Base-by-base conservation (phyloP, 1,140 invertebrate species). In the Matsumurasca onukii region DNA sequence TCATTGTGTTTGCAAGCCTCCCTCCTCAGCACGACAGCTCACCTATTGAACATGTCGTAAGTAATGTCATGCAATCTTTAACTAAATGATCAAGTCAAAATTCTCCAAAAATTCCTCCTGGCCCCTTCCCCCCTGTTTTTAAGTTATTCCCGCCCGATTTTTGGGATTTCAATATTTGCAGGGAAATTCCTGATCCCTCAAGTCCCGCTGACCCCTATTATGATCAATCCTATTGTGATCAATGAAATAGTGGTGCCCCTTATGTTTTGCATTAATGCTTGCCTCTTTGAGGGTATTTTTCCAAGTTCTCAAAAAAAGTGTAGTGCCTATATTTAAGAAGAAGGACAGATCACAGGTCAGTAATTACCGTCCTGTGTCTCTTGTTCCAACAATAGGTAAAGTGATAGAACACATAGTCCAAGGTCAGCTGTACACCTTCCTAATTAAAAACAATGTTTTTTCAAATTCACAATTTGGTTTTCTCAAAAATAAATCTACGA, bases 1-100 rank as follows among this genome's bases (percentile, higher is more conserved):
- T 95, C 0, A 82, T 83, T 66, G 82, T 94, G 20, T 83, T 91
- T 34, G 89, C 91, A 1, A 86, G 88, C 69, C 77, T 94, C 49
- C 88, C 89, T 22, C 85, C 89, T 1, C 88, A 87, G 72, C 86
- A 83, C 73, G 85, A 86, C 77, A 76, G 84, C 48, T 83, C 84
- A 73, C 84, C 82, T 39, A 84, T 90, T 77, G 89, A 93, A 72
- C 89, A 92, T 76, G 86, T 88, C 78, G 85, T 91, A 78, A 79
- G 78, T 75, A 68, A 71, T 74, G n/a, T n/a, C n/a, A n/a, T n/a
- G n/a, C n/a, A n/a, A n/a, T n/a, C 67, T 62, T 66, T 24, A 49
- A 29, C 68, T 66, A 66, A 52, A 31, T 55, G 45, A 39, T n/a
- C n/a, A n/a, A n/a, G n/a, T n/a, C n/a, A n/a, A n/a, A n/a, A n/a